Evolutionary conservation across 1,140 invertebrate genomes (phyloP), one percentile per base, ranked within the genome.

Genomic region (Bombus consobrinus): DNA sequence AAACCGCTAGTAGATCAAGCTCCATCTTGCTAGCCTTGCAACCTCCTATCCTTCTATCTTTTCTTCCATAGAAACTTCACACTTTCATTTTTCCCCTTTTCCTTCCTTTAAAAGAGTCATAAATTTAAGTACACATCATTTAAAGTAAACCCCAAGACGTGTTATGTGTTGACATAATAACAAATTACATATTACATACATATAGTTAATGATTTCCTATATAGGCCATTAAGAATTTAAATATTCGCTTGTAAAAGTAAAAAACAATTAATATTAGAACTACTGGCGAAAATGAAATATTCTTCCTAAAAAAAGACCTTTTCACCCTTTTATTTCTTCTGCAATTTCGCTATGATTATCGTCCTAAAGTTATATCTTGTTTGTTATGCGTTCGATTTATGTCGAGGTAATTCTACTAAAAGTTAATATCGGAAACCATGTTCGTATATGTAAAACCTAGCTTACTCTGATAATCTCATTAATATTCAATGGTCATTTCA

Each of bases 401-500:
- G 9, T 53, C 22, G 9, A 41, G 3, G 3, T 53, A 74, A 53
- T 74, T 53, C 32, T 28, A 22, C n/a, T 41, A 74, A 53, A 47
- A 41, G n/a, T 47, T 74, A 53, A 53, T 74, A 74, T 74, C 41
- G 72, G 28, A 8, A 18, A 34, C 18, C 6, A 18, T 53, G 41
- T 74, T 74, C 41, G 22, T 32, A 41, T 25, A 34, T 74, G 41
- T 74, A 53, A 74, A 47, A 47, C n/a, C n/a, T n/a, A n/a, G 72
- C 41, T 74, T 74, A 74, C 12, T 18, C 72, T 32, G 41, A 22
- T 74, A 74, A 74, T 53, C n/a, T 47, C 41, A 53, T 53, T 74
- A 74, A 74, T 74, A 74, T 74, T 74, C 41, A 74, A 41, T 74
- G 72, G 41, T 74, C 41, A 74, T 53, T 53, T 32, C 10, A 8